Percentiles rank a stretch among this genome's conserved stretches.
phyloP scores from a whole-genome alignment of 1,140 invertebrate genomes.

The Cydia splendana region DNA sequence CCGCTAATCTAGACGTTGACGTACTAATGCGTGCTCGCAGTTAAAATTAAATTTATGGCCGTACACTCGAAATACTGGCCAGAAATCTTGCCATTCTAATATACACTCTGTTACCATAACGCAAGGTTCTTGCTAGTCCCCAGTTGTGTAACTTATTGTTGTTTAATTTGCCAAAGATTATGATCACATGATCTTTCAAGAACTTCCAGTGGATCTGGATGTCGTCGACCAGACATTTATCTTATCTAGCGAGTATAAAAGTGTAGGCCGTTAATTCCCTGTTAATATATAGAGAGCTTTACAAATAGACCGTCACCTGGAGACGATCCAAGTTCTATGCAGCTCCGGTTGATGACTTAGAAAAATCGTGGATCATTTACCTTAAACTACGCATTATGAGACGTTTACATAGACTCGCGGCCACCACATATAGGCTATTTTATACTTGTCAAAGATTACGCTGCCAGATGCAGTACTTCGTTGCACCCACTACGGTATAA shows the following conservation, averaged over 20 bases:
- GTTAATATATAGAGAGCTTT: constrained; percentile 13
- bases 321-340: constrained; percentile 21
- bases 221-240: constrained; percentile 22
- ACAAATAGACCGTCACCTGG: constrained; percentile 28
- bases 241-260: constrained; percentile 24
- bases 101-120: background rate
- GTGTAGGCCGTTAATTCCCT: background rate
- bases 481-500: too few species aligned
- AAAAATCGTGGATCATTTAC: background rate
- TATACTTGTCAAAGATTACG: too few species aligned
- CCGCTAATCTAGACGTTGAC: constrained; percentile 34
- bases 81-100: background rate
- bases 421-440: too few species aligned
- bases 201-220: constrained; percentile 7
- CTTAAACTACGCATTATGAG: background rate
- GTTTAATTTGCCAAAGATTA: constrained; percentile 36
- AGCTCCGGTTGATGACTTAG: constrained; percentile 20
- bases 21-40: constrained; percentile 34
- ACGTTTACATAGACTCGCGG: background rate
- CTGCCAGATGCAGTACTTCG: too few species aligned
- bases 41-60: constrained; percentile 37
- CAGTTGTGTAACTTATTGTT: background rate
- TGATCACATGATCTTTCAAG: constrained; percentile 53
- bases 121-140: background rate
- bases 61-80: constrained; percentile 5